Base-by-base conservation (phyloP, 2,113 vertebrate species). In the Notarius lentiginosus region DNA sequence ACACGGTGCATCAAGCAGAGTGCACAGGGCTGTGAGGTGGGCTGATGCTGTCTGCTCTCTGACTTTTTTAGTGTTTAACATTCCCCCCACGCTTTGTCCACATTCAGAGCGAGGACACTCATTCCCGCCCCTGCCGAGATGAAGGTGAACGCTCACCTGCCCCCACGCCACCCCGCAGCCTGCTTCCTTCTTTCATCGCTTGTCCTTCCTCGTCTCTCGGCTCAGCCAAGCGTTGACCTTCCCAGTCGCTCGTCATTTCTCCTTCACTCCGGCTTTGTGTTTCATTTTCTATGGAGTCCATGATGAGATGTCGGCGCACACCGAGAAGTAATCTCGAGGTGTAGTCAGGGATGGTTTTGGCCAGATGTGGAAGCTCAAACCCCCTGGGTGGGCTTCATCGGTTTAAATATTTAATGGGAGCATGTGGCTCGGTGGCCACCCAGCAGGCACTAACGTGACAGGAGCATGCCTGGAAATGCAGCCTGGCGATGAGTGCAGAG, bases 111-210 rank as follows among this genome's bases (percentile, higher is more conserved):
- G 73, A 79, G 80, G 79, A 84, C 82, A 77, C 82, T 85, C 79
- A 81, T 91, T 82, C 82, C 79, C 89, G 72, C 84, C 88, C 89
- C 90, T 73, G 73, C 79, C 70, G 89, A 86, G 87, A 83, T 81
- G 86, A 88, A 86, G 89, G 89, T 89, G 89, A 90, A 83, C 85
- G 90, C 87, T 85, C 85, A 90, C 80, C 85, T 87, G 81, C 88
- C 86, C 87, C 84, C 90, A 68, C 11, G 61, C 85, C 49, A 18
- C 83, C 51, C 76, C 81, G 11, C 75, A 56, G 84, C 86, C 58
- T 73, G 53, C 68, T 86, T 79, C 55, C 85, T 82, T 66, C 70
- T 24, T 61, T 41, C 56, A 80, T 79, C 58, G 70, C 34, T 85
- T 87, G 80, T 56, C 85, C 80, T 77, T 83, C 79, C 86, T 84